A percentile compares a stretch with the other conserved stretches of the same genome.
Conservation (phyloP, 2,797 vertebrate genomes). For the Psittacula echo region DNA sequence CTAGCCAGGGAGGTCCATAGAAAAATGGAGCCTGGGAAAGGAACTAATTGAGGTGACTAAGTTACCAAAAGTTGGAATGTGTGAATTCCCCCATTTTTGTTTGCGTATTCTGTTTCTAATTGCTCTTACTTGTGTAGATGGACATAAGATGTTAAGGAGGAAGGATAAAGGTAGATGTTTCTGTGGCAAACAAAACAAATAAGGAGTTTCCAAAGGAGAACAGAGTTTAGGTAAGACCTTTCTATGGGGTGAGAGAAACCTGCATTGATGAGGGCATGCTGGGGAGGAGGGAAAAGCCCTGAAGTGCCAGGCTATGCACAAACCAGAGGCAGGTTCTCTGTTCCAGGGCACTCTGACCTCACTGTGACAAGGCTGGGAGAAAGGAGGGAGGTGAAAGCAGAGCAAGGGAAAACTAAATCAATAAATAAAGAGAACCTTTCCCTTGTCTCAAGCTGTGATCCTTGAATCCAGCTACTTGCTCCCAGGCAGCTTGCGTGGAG, state of each 20-base stretch:
- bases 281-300: not conserved
- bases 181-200: not conserved
- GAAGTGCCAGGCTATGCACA: not conserved
- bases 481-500: constrained; percentile 23
- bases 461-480: constrained; percentile 4
- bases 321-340: not conserved
- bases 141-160: not conserved
- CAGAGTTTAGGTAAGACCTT: not conserved
- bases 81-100: not conserved
- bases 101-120: not conserved
- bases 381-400: not conserved
- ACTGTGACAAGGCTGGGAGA: not conserved
- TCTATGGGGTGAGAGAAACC: not conserved
- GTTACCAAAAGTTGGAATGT: not conserved
- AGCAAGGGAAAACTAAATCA: not conserved
- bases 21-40: not conserved
- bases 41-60: not conserved
- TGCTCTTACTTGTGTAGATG: not conserved
- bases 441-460: not conserved
- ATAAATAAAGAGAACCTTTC: not conserved
- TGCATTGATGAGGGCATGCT: rapidly evolving
- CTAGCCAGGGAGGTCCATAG: not conserved
- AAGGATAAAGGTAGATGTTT: not conserved
- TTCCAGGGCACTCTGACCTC: not conserved
- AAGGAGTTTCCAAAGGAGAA: not conserved